Evolutionary conservation across 2,888 invertebrate genomes (phyloP).

Genomic region (Tromatobia lineatoria): DNA sequence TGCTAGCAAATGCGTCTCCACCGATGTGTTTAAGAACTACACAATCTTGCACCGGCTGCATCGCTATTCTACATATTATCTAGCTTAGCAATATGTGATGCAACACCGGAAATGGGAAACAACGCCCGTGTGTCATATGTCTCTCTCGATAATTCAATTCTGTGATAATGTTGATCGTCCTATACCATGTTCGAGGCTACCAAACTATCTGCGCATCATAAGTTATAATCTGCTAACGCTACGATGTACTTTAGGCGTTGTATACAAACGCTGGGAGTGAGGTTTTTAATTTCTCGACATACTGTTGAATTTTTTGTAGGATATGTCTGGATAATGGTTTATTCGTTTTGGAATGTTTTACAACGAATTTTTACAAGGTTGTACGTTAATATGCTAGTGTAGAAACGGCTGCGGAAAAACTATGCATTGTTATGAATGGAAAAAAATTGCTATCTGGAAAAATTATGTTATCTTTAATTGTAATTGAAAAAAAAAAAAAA

Average conservation of each 20-base stretch:
- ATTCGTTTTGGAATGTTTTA: too few species aligned
- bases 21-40: constrained; percentile 64
- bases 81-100: not conserved
- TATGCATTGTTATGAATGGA: too few species aligned
- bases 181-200: not conserved
- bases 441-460: too few species aligned
- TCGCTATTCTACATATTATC: constrained; percentile 26
- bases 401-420: too few species aligned
- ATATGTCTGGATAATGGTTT: too few species aligned
- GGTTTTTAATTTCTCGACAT: too few species aligned
- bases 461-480: too few species aligned
- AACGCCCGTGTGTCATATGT: not conserved
- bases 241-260: not conserved
- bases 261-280: not conserved
- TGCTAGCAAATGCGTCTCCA: constrained; percentile 43
- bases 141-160: constrained; percentile 38
- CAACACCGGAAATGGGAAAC: not conserved
- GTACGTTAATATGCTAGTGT: too few species aligned
- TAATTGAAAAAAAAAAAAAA: too few species aligned
- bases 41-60: constrained; percentile 6
- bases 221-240: not conserved
- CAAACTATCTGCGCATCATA: not conserved
- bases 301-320: too few species aligned
- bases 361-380: too few species aligned
- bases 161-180: constrained; percentile 42